phyloP scores from a whole-genome alignment of 2,113 vertebrate species.

The Vidua macroura region DNA sequence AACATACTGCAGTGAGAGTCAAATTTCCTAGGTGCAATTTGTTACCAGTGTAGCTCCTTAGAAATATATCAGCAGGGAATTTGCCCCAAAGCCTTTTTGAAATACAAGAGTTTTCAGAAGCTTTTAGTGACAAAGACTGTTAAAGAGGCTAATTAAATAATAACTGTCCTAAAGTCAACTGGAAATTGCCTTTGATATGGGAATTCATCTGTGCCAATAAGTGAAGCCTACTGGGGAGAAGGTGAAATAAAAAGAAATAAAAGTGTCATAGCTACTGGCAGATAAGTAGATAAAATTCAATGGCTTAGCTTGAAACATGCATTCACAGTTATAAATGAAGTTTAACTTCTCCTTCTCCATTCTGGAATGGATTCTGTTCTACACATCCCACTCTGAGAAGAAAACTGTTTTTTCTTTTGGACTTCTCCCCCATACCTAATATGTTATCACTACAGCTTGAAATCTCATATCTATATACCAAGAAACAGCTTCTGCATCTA shows the following conservation, averaged over 20 bases:
- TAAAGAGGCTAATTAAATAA: slow-evolving; percentile 38
- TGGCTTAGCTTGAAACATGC: neutral
- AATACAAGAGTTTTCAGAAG: neutral
- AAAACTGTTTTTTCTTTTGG: neutral
- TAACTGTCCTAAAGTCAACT: slow-evolving; percentile 19
- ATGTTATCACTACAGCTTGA: neutral
- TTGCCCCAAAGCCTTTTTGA: neutral
- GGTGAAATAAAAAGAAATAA: slow-evolving; percentile 22
- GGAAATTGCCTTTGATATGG: slow-evolving; percentile 27
- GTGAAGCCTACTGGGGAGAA: neutral
- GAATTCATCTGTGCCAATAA: slow-evolving; percentile 6
- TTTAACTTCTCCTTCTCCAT: neutral
- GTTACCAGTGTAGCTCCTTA: neutral
- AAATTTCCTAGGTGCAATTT: neutral
- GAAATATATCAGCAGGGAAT: neutral
- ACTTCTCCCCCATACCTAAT: neutral
- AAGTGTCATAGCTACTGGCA: neutral
- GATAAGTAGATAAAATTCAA: slow-evolving; percentile 1
- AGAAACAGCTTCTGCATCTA: neutral
- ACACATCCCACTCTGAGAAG: neutral
- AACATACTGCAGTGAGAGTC: neutral
- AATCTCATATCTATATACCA: neutral
- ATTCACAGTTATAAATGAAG: neutral
- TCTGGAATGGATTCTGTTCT: neutral
- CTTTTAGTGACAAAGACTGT: neutral